These are phyloP conservation scores for Physeter macrocephalus DNA, from an alignment of 2,113 vertebrate genomes.

Conservation along the genomic window DNA sequence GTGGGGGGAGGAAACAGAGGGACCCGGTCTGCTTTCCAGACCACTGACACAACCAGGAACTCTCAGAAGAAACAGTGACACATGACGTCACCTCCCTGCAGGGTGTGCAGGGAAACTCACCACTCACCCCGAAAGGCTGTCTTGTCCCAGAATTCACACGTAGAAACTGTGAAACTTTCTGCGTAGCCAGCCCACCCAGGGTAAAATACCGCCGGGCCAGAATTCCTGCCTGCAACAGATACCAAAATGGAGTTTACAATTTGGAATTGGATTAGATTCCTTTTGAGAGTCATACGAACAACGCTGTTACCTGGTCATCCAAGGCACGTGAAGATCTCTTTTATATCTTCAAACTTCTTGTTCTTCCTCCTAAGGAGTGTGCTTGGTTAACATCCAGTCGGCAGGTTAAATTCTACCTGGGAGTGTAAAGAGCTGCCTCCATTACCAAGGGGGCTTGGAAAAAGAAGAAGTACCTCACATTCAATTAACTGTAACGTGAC, in stretches of 20 bases:
- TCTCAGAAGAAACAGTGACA: not conserved
- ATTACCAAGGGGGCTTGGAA: not conserved
- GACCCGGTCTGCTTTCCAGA: not conserved
- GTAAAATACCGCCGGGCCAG: not conserved
- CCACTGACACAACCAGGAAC: not conserved
- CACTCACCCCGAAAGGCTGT: not conserved
- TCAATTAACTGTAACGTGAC: not conserved
- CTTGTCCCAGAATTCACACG: not conserved
- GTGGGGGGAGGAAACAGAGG: accelerated
- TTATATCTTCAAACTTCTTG: not conserved
- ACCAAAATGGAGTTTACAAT: not conserved
- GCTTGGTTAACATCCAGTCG: not conserved
- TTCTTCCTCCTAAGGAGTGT: not conserved
- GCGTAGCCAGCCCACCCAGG: not conserved
- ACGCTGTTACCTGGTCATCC: not conserved
- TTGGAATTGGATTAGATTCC: not conserved
- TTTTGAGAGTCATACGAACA: not conserved
- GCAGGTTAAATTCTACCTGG: not conserved
- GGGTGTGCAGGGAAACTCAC: not conserved
- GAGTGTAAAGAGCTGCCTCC: not conserved
- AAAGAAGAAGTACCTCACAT: not conserved
- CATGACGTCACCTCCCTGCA: not conserved
- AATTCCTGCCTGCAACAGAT: slow-evolving; percentile 17
- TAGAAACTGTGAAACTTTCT: not conserved
- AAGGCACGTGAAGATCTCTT: not conserved